Evolutionary conservation across 1,140 invertebrate genomes (phyloP).

Genomic region (Conus ventricosus): DNA sequence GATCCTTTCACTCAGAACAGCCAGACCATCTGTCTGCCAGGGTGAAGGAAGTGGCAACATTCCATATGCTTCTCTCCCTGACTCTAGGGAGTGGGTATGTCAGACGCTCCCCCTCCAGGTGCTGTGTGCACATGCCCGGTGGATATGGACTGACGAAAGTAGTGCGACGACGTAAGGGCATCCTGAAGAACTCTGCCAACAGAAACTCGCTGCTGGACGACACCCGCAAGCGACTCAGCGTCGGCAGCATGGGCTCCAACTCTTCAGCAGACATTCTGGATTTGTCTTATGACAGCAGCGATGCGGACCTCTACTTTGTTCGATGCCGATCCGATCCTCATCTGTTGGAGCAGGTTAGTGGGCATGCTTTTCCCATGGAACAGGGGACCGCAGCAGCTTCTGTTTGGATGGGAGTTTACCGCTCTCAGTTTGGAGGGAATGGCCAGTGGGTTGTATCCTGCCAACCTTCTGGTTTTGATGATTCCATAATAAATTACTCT

Average conservation of each 20-base stretch:
- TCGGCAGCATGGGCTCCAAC: constrained; percentile 69
- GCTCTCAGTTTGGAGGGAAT: constrained; percentile 18
- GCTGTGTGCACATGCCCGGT: constrained; percentile 29
- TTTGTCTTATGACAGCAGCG: constrained; percentile 71
- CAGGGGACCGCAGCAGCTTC: constrained; percentile 24
- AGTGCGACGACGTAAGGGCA: constrained; percentile 55
- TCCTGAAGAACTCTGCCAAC: constrained; percentile 57
- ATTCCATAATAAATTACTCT: background rate
- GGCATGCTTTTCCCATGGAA: background rate
- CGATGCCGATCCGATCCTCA: background rate
- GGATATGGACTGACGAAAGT: constrained; percentile 40
- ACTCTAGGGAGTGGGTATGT: background rate
- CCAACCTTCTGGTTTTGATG: background rate
- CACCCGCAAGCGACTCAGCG: constrained; percentile 66
- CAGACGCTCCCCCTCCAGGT: background rate
- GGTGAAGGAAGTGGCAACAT: background rate
- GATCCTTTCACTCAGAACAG: background rate
- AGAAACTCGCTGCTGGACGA: constrained; percentile 44
- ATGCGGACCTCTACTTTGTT: constrained; percentile 49
- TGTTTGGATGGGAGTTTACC: constrained; percentile 26
- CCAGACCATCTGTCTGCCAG: background rate
- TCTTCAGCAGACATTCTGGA: constrained; percentile 72
- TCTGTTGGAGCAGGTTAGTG: background rate
- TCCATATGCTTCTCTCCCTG: background rate
- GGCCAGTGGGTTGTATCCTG: background rate